These are phyloP conservation scores for Paramormyrops hopkinsi DNA, from an alignment of 2,797 vertebrate genomes.

Conservation along the genomic window DNA sequence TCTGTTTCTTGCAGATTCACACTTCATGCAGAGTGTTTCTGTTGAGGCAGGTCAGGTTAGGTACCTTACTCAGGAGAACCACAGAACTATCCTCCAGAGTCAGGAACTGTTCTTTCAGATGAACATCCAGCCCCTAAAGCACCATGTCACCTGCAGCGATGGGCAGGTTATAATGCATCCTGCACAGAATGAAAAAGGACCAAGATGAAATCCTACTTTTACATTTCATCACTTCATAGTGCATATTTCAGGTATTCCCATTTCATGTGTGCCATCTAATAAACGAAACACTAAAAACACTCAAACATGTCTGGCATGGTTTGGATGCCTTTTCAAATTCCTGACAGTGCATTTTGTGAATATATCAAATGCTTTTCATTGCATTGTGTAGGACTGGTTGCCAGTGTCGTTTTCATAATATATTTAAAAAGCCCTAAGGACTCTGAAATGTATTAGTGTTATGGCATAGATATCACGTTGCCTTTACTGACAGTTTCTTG, in stretches of 20 bases:
- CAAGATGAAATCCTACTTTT: neutral
- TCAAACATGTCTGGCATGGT: neutral
- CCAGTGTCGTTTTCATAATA: neutral
- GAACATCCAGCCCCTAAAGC: neutral
- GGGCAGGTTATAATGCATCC: neutral
- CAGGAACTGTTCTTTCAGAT: neutral
- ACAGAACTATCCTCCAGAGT: neutral
- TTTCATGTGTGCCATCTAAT: neutral
- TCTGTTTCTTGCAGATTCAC: neutral
- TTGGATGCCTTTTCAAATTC: neutral
- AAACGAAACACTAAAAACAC: neutral
- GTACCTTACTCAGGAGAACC: neutral
- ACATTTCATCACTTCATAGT: neutral
- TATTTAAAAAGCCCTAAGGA: neutral
- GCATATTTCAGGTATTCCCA: neutral
- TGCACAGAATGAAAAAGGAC: neutral
- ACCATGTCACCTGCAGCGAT: neutral
- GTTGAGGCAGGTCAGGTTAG: neutral
- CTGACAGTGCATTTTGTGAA: neutral
- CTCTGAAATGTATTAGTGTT: neutral
- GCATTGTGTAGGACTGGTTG: neutral
- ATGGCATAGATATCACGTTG: neutral
- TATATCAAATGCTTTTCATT: neutral
- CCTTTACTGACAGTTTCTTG: constrained; percentile 1
- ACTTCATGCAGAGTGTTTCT: neutral